These are phyloP conservation scores for Brachionus angularis DNA, from an alignment of 1,140 invertebrate species.

Conservation along the genomic window DNA sequence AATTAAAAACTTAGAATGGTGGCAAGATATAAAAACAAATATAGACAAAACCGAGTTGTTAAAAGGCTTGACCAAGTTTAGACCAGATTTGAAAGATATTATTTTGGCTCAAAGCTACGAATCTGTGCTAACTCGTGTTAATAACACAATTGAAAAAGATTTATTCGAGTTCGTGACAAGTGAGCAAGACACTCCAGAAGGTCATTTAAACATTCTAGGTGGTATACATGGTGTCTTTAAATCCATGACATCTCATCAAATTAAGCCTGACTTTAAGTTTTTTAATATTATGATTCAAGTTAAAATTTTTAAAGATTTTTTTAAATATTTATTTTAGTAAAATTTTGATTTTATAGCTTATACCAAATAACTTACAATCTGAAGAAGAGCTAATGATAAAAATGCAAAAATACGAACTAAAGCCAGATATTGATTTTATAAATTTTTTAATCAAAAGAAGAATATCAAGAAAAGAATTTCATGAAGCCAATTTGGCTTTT, in stretches of 20 bases:
- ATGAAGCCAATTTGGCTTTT: neutral
- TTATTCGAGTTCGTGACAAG: slow-evolving; percentile 15
- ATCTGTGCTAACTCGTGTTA: neutral
- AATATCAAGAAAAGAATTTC: neutral
- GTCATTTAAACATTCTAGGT: neutral
- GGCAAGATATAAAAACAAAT: slow-evolving; percentile 38
- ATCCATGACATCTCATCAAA: slow-evolving; percentile 11
- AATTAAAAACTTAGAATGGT: slow-evolving; percentile 40
- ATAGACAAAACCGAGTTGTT: slow-evolving; percentile 3
- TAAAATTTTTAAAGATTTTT: neutral
- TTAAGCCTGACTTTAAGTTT: slow-evolving; percentile 18
- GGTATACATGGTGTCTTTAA: slow-evolving; percentile 16
- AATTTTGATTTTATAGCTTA: neutral
- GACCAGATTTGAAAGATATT: slow-evolving; percentile 27
- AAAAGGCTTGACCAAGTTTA: slow-evolving; percentile 22
- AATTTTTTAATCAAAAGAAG: slow-evolving; percentile 22
- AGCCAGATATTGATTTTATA: slow-evolving; percentile 8
- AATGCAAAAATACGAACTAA: slow-evolving; percentile 4
- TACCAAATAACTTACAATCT: neutral
- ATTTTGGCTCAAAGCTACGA: slow-evolving; percentile 18
- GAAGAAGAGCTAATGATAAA: neutral
- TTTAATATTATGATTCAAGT: slow-evolving; percentile 34
- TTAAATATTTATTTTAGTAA: neutral
- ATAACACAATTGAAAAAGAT: neutral
- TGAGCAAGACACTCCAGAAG: slow-evolving; percentile 5